These are phyloP conservation scores for Tetramorium simillimum DNA, from an alignment of 1,140 invertebrate species.

Conservation along the genomic window DNA sequence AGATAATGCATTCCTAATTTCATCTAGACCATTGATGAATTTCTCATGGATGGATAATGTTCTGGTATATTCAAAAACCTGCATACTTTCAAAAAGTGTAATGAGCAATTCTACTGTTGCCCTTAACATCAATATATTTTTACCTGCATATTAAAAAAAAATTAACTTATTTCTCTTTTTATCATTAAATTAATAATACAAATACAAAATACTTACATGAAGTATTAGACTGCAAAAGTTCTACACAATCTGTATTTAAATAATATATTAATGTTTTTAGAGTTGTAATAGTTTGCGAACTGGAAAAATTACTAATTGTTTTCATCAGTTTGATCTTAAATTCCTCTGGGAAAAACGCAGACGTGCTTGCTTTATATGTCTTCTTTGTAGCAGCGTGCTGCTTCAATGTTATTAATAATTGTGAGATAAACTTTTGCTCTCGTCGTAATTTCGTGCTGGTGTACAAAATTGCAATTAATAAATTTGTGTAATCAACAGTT, in stretches of 20 bases:
- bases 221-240: constrained; percentile 51
- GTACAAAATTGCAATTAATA: constrained; percentile 72
- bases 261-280: constrained; percentile 63
- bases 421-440: constrained; percentile 73
- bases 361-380: neutral
- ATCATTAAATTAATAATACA: constrained; percentile 15
- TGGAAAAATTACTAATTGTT: constrained; percentile 43
- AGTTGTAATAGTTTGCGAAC: constrained; percentile 51
- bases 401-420: constrained; percentile 60
- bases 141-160: constrained; percentile 64
- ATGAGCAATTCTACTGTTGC: constrained; percentile 70
- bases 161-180: neutral
- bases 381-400: neutral
- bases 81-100: constrained; percentile 70
- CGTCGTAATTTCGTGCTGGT: constrained; percentile 65
- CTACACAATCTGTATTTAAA: constrained; percentile 61
- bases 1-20: constrained; percentile 70
- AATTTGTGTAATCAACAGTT: constrained; percentile 59
- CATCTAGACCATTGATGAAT: constrained; percentile 70
- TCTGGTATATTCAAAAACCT: constrained; percentile 71
- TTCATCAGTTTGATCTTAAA: constrained; percentile 61
- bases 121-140: constrained; percentile 66
- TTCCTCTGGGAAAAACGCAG: constrained; percentile 47
- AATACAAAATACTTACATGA: constrained; percentile 34
- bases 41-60: constrained; percentile 67